Conservation (phyloP, 2,888 invertebrate species). For the Lucinisca nassula region DNA sequence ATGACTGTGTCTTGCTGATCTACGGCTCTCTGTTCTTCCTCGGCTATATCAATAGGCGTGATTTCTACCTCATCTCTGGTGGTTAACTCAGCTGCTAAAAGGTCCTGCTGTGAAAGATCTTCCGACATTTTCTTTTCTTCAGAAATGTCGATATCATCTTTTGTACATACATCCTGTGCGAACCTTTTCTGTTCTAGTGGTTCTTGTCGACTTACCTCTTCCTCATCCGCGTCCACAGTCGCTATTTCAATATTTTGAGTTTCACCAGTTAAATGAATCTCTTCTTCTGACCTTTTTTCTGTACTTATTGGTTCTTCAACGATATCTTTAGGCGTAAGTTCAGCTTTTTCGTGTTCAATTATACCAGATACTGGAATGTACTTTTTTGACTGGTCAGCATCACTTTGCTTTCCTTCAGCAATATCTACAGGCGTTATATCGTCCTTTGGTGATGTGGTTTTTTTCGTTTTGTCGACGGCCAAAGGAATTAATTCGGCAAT, state of each 20-base stretch:
- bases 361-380: neutral
- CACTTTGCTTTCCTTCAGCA: neutral
- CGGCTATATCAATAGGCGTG: neutral
- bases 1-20: neutral
- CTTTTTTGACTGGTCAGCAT: neutral
- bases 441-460: neutral
- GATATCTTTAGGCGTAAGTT: neutral
- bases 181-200: neutral
- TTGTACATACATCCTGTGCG: neutral
- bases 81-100: neutral
- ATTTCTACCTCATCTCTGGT: neutral
- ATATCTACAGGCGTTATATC: neutral
- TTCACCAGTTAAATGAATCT: neutral
- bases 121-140: neutral
- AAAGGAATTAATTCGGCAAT: neutral
- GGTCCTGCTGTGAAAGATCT: neutral
- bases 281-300: neutral
- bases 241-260: neutral
- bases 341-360: neutral
- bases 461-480: neutral
- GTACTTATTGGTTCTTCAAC: neutral
- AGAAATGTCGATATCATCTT: neutral
- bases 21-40: neutral
- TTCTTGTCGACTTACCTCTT: neutral
- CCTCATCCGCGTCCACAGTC: neutral